phyloP scores from a whole-genome alignment of 2,113 vertebrate species.

The Phyllostomus hastatus region DNA sequence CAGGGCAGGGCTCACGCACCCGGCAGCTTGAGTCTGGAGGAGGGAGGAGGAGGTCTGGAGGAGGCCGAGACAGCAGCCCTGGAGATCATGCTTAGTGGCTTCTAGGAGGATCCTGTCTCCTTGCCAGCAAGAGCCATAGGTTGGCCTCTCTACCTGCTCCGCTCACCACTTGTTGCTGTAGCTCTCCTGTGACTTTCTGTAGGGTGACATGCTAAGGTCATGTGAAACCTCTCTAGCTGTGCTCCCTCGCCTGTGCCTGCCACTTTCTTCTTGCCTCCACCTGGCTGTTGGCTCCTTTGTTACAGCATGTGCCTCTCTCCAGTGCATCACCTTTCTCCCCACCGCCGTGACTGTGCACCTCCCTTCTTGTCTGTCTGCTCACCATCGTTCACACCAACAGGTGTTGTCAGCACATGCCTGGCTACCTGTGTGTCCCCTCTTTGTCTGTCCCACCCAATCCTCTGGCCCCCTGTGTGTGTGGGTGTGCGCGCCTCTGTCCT shows the following conservation, averaged over 20 bases:
- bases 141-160: not conserved
- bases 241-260: not conserved
- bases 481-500: not conserved
- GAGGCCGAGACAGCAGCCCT: not conserved
- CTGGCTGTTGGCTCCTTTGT: not conserved
- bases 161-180: accelerated
- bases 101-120: accelerated
- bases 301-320: accelerated
- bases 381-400: accelerated
- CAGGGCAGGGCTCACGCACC: too few relatives aligned
- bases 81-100: accelerated
- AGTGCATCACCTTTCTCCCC: not conserved
- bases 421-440: accelerated
- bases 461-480: not conserved
- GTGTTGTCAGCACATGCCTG: not conserved
- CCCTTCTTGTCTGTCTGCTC: not conserved
- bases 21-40: not conserved
- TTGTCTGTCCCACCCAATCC: too few relatives aligned
- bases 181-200: not conserved
- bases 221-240: not conserved
- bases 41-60: not conserved
- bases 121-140: not conserved
- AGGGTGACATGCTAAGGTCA: not conserved
- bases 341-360: accelerated
- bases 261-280: not conserved